phyloP scores from a whole-genome alignment of 2,113 vertebrate species.

The Axis porcinus region DNA sequence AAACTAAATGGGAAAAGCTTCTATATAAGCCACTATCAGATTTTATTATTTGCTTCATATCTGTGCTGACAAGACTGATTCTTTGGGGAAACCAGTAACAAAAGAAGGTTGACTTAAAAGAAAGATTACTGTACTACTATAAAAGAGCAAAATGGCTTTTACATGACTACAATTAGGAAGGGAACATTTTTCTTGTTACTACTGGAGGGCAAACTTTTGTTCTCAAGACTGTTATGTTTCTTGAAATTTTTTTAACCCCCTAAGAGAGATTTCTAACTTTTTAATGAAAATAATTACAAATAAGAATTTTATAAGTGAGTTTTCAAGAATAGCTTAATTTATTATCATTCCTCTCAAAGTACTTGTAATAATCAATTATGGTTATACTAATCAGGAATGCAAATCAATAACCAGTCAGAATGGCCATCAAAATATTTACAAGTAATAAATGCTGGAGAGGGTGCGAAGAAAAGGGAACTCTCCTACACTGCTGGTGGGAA shows the following conservation, averaged over 20 bases:
- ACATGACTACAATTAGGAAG: neutral
- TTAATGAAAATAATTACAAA: neutral
- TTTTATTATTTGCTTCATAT: neutral
- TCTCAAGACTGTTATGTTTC: neutral
- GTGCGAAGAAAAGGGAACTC: neutral
- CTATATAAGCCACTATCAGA: neutral
- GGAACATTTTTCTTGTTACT: neutral
- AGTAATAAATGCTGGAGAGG: neutral
- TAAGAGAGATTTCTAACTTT: neutral
- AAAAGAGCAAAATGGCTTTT: neutral
- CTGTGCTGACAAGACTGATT: neutral
- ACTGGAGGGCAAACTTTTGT: neutral
- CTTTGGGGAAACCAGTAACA: neutral
- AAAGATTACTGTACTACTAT: neutral
- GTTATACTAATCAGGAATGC: neutral
- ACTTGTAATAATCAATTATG: neutral
- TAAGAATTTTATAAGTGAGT: neutral
- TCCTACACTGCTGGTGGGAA: neutral
- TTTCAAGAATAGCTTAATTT: neutral
- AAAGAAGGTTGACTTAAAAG: neutral
- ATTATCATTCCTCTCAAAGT: neutral
- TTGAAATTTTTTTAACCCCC: neutral
- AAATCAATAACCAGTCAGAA: neutral
- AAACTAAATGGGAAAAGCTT: neutral
- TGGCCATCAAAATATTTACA: neutral